A percentile compares a stretch with the other conserved stretches of the same genome.
Conservation (phyloP, 2,888 invertebrate species). For the Seladonia tumulorum region DNA sequence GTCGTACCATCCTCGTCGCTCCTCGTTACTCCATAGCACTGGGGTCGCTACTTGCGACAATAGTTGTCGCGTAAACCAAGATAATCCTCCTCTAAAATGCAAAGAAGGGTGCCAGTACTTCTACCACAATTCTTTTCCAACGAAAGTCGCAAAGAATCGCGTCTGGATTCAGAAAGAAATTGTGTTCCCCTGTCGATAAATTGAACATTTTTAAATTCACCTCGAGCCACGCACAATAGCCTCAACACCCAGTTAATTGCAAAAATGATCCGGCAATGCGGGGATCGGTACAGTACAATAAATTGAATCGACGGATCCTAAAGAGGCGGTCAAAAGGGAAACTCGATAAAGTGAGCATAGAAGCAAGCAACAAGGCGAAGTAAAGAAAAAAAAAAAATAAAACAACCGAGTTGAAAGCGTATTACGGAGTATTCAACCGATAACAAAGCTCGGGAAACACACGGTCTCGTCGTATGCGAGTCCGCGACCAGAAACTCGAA, state of each 20-base stretch:
- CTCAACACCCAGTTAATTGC: background rate
- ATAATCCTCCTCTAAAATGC: too few species aligned
- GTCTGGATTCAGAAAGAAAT: too few species aligned
- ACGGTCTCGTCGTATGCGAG: background rate
- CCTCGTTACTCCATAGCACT: too few species aligned
- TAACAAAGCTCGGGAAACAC: background rate
- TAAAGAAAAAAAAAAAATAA: background rate
- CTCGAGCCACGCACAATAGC: background rate
- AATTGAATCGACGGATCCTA: conserved; percentile 1
- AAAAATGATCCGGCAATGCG: background rate
- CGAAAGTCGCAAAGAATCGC: too few species aligned
- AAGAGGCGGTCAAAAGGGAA: background rate
- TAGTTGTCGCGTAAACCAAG: too few species aligned
- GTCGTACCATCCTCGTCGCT: background rate
- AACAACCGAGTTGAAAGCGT: background rate
- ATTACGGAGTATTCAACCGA: background rate
- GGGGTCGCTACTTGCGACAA: too few species aligned
- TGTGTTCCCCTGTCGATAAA: too few species aligned
- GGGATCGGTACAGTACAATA: background rate
- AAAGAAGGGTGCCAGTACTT: too few species aligned
- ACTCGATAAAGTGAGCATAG: background rate
- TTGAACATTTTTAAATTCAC: background rate
- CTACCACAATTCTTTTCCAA: too few species aligned
- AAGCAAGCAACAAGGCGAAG: background rate
- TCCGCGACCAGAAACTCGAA: background rate